Percentiles rank a stretch among this genome's conserved stretches.
These are phyloP conservation scores for Macropis europaea DNA, from an alignment of 2,888 invertebrate species.

Conservation along the genomic window DNA sequence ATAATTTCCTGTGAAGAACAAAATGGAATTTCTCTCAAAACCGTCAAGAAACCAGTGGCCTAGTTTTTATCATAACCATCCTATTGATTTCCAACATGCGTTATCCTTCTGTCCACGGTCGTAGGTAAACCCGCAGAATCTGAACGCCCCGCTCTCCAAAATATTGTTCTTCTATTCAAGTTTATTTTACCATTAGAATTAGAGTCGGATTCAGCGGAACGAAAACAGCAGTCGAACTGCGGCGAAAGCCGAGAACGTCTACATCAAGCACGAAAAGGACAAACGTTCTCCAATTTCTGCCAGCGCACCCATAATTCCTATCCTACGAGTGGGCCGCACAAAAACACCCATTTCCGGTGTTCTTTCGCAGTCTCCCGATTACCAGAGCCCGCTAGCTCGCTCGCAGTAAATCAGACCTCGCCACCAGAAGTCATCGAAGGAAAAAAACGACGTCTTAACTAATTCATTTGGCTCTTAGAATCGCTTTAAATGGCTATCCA, in stretches of 20 bases:
- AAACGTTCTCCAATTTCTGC: constrained; percentile 45
- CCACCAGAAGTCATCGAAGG: neutral
- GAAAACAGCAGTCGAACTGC: too few relatives aligned
- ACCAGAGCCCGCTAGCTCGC: constrained; percentile 10
- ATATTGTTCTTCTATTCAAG: too few relatives aligned
- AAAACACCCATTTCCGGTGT: constrained; percentile 44
- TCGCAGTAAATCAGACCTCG: constrained; percentile 47
- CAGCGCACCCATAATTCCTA: constrained; percentile 36
- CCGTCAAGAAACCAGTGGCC: too few relatives aligned
- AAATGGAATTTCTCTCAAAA: too few relatives aligned
- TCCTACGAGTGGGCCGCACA: constrained; percentile 24
- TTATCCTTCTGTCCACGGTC: too few relatives aligned
- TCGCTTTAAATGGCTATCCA: constrained; percentile 30
- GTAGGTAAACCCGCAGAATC: too few relatives aligned
- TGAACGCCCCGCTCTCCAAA: too few relatives aligned
- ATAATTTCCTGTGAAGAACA: too few relatives aligned
- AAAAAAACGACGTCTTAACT: constrained; percentile 37
- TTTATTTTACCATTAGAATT: neutral
- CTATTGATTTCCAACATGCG: too few relatives aligned
- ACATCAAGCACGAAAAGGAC: constrained; percentile 37
- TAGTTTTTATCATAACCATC: too few relatives aligned
- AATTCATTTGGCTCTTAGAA: constrained; percentile 45
- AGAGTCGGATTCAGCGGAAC: constrained; percentile 3
- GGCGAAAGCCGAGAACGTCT: too few relatives aligned
- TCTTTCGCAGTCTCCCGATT: constrained; percentile 28